Evolutionary conservation across 2,113 vertebrate genomes (phyloP).

Genomic region (Myiozetetes cayanensis): DNA sequence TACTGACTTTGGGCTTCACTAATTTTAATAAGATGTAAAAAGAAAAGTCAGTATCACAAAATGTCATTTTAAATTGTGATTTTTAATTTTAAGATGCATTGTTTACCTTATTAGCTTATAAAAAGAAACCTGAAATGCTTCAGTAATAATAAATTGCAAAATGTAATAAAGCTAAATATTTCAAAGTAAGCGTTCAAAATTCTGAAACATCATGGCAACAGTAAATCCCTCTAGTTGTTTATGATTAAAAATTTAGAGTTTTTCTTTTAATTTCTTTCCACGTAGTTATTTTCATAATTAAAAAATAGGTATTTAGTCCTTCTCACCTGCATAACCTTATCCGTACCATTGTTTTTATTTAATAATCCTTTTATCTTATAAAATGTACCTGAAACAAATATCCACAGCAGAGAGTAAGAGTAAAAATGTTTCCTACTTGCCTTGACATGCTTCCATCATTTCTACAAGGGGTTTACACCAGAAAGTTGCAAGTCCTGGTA

Average conservation of each 20-base stretch:
- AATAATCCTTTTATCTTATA: not conserved
- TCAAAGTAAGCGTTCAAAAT: slow-evolving; percentile 26
- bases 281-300: not conserved
- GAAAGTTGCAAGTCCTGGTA: slow-evolving; percentile 1
- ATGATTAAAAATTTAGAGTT: not conserved
- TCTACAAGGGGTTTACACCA: not conserved
- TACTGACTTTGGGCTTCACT: slow-evolving; percentile 19
- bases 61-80: slow-evolving; percentile 19
- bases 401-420: not conserved
- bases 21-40: slow-evolving; percentile 47
- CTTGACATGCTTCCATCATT: not conserved
- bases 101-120: slow-evolving; percentile 40
- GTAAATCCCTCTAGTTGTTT: slow-evolving; percentile 1
- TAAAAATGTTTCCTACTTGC: not conserved
- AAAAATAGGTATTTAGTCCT: not conserved
- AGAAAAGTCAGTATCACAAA: slow-evolving; percentile 46
- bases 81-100: slow-evolving; percentile 8
- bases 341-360: not conserved
- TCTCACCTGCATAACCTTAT: not conserved
- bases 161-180: slow-evolving; percentile 16
- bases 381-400: not conserved
- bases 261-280: not conserved
- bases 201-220: not conserved
- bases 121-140: slow-evolving; percentile 29
- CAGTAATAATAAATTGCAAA: slow-evolving; percentile 54